Evolutionary conservation across 1,140 invertebrate species (phyloP).

Genomic region (Chionoecetes opilio): DNA sequence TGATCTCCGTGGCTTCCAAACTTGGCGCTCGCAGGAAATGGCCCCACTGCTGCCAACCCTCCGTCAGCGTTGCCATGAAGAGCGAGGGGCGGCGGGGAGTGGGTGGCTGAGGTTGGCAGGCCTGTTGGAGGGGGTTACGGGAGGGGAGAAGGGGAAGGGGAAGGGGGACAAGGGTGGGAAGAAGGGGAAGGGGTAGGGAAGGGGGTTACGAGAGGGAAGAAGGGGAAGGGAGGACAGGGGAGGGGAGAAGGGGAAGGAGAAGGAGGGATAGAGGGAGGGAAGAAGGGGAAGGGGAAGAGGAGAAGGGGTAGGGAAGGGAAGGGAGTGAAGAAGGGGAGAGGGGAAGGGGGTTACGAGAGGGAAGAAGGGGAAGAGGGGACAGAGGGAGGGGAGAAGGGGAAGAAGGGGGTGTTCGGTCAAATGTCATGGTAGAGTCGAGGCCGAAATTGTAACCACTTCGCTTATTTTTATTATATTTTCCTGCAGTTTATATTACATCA

Average conservation of each 20-base stretch:
- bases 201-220: neutral
- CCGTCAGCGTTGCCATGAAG: neutral
- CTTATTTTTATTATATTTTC: neutral
- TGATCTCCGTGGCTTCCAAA: neutral
- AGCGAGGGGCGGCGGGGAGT: neutral
- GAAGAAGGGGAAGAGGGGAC: neutral
- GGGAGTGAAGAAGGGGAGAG: too few relatives aligned
- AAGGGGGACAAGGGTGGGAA: too few relatives aligned
- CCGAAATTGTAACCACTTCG: neutral
- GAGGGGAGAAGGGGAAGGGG: too few relatives aligned
- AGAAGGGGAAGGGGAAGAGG: neutral
- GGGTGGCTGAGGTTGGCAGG: neutral
- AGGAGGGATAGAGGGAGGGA: too few relatives aligned
- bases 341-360: too few relatives aligned
- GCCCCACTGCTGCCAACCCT: neutral
- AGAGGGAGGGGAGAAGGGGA: neutral
- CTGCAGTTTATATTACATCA: too few relatives aligned
- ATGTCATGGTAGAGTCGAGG: slow-evolving; percentile 16
- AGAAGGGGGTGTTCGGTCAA: neutral
- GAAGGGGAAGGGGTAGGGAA: neutral
- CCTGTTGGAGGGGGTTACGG: neutral
- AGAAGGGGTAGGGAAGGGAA: neutral
- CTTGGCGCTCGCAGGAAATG: neutral
- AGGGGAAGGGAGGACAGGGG: neutral
- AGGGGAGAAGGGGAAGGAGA: too few relatives aligned